Evolutionary conservation across 2,888 invertebrate genomes (phyloP), one percentile per base, ranked within the genome.

Genomic region (Tiliacea citrago): DNA sequence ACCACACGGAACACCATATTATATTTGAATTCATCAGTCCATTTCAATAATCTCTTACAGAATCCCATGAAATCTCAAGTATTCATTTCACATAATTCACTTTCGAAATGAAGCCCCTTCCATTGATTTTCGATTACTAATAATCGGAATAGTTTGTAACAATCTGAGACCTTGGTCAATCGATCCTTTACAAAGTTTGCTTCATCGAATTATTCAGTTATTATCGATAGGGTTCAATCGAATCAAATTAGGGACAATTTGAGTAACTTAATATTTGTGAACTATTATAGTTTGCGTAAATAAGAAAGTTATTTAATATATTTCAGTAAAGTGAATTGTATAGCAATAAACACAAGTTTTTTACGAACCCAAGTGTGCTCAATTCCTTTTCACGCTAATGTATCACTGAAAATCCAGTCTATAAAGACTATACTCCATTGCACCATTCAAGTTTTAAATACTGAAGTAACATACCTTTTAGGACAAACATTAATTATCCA

Each of bases 71-170:
- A 81, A 74, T 78, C 68, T 68, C 65, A 72, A 83, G 78, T 79
- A 83, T 84, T 77, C 58, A 83, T 86, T 83, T 73, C 47, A 70
- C 73, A 66, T 82, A 83, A 83, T 80, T 83, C 68, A 72, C 75
- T 82, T 76, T 79, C 73, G 66, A 69, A 69, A 81, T 75, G 69
- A 63, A 83, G 66, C 85, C 84, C 81, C 84, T 79, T 85, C 73
- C 82, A 89, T 88, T 83, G 84, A 86, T 87, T 86, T 86, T 86
- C 87, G 85, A 89, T 90, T 88, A 88, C 83, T 84, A 84, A 87
- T 89, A 89, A 91, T 89, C 88, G 84, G 84, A 90, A 91, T 90
- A 91, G 91, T 91, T 91, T 75, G 75, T 75, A 91, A 91, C 90
- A 89, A 86, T 89, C 79, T 81, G 87, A 83, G 75, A 85, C 75